phyloP scores from a whole-genome alignment of 2,888 invertebrate genomes.

The Lepidonotus clava region DNA sequence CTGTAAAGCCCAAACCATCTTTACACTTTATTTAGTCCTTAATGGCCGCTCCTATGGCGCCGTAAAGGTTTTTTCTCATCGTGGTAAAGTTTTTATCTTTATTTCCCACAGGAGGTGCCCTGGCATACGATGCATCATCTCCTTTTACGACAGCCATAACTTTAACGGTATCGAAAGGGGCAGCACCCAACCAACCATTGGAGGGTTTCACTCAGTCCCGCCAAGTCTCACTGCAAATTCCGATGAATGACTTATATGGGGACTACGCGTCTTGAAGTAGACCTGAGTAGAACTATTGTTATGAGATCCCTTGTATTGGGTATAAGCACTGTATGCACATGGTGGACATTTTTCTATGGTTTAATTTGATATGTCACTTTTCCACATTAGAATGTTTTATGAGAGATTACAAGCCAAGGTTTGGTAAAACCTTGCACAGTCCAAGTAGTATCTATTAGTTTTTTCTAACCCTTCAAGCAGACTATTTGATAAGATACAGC shows the following conservation, averaged over 20 bases:
- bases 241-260: not conserved
- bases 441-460: no score
- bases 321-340: not conserved
- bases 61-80: not conserved
- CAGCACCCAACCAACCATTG: not conserved
- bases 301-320: not conserved
- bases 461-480: no score
- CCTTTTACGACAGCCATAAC: slow-evolving; percentile 44
- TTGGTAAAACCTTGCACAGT: no score
- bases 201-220: not conserved
- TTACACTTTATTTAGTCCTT: slow-evolving; percentile 41
- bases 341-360: not conserved
- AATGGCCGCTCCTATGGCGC: not conserved
- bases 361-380: not conserved
- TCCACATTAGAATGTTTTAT: no score
- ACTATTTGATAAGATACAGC: no score
- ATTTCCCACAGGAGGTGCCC: slow-evolving; percentile 29
- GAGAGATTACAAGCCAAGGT: no score
- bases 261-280: not conserved
- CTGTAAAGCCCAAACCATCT: slow-evolving; percentile 32
- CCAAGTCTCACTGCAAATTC: not conserved
- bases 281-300: not conserved
- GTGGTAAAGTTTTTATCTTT: slow-evolving; percentile 34
- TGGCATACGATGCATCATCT: slow-evolving; percentile 26
- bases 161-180: not conserved